Evolutionary conservation across 2,113 vertebrate species (phyloP).

Genomic region (Leucopsar rothschildi): DNA sequence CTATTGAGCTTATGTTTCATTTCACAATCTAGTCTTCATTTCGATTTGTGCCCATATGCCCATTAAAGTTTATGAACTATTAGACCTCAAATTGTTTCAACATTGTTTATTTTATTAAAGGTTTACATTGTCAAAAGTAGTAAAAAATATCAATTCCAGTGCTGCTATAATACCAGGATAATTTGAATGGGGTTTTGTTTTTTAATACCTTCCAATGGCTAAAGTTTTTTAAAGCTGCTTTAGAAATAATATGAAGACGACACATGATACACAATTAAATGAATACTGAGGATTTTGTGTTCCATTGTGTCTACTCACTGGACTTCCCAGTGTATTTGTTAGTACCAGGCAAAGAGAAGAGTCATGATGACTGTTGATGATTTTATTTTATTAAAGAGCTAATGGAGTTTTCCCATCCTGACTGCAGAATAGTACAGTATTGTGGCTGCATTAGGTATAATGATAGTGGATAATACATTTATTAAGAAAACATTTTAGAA

Average conservation of each 20-base stretch:
- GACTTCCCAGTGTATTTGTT: conserved; percentile 62
- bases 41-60: conserved; percentile 22
- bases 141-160: conserved; percentile 64
- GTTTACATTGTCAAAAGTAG: conserved; percentile 75
- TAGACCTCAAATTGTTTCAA: conserved; percentile 69
- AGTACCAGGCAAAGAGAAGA: conserved; percentile 37
- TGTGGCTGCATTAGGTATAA: conserved; percentile 67
- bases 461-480: conserved; percentile 64
- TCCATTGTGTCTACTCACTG: conserved; percentile 61
- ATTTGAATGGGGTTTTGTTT: conserved; percentile 62
- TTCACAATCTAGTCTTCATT: conserved; percentile 48
- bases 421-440: conserved; percentile 67
- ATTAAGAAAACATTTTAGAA: conserved; percentile 68
- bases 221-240: conserved; percentile 74
- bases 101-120: conserved; percentile 72
- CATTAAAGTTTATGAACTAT: conserved; percentile 47
- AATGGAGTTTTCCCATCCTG: conserved; percentile 20
- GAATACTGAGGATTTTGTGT: conserved; percentile 65
- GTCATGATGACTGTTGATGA: conserved; percentile 45
- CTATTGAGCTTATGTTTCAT: conserved; percentile 6
- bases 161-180: conserved; percentile 77
- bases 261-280: conserved; percentile 54
- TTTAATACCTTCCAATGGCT: conserved; percentile 53
- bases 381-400: conserved; percentile 62
- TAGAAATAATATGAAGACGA: conserved; percentile 70